phyloP scores from a whole-genome alignment of 2,888 invertebrate species.

The Eupithecia exiguata region DNA sequence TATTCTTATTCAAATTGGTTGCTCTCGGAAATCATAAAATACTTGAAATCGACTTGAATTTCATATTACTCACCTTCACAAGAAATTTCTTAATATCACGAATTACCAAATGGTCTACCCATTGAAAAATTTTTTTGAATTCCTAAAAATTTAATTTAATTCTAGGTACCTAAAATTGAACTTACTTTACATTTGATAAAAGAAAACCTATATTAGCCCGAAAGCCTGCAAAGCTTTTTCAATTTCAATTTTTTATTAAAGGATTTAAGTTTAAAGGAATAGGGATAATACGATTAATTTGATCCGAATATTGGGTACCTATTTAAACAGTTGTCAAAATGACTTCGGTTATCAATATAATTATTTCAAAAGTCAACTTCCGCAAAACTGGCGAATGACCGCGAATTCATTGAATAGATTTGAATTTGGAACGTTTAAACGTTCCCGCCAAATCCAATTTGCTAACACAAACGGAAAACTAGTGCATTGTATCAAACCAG shows the following conservation, averaged over 20 bases:
- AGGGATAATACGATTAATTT: no score
- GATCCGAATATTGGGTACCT: background rate
- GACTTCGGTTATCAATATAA: background rate
- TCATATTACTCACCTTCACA: no score
- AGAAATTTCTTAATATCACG: no score
- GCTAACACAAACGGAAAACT: conserved; percentile 27
- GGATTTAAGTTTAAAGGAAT: background rate
- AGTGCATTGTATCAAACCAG: conserved; percentile 31
- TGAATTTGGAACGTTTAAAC: conserved; percentile 16
- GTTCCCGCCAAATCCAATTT: conserved; percentile 24
- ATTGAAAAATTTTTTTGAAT: no score
- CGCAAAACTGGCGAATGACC: background rate
- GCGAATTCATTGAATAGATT: conserved; percentile 9
- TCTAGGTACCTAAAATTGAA: background rate
- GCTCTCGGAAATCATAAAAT: no score
- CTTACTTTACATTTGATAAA: background rate
- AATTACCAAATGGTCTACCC: no score
- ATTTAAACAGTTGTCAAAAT: background rate
- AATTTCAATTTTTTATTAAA: background rate
- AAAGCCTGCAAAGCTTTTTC: background rate
- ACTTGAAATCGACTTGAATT: no score
- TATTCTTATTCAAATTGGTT: background rate
- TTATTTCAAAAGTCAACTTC: background rate
- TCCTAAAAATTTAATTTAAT: no score
- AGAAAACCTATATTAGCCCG: background rate